Evolutionary conservation across 35 echinoderm and acorn worm species (phyloP).

Genomic region (Lytechinus variegatus): DNA sequence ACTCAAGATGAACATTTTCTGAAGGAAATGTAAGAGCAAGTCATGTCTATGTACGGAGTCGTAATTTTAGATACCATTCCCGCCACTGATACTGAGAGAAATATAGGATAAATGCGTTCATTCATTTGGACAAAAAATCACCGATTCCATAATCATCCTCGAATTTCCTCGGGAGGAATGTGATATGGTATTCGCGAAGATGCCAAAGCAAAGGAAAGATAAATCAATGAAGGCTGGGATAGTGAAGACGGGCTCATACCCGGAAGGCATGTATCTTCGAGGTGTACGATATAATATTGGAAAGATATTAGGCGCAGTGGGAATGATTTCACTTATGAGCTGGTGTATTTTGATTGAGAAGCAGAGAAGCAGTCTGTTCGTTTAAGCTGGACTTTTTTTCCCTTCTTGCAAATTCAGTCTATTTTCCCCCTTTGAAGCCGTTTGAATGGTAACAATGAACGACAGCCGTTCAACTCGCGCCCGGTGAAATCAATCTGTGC

Average conservation of each 20-base stretch:
- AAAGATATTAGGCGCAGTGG: constrained; percentile 3
- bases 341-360: not conserved
- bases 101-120: constrained; percentile 19
- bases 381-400: not conserved
- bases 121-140: constrained; percentile 22
- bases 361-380: not conserved
- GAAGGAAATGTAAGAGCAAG: not conserved
- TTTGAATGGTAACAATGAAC: constrained; percentile 23
- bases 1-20: not conserved
- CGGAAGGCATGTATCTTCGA: not conserved
- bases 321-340: constrained; percentile 18
- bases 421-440: not conserved
- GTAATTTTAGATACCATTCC: not conserved
- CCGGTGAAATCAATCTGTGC: constrained; percentile 22
- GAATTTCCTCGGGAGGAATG: not conserved
- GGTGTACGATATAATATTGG: not conserved
- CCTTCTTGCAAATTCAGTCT: not conserved
- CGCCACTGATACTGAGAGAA: not conserved
- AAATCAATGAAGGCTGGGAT: constrained; percentile 37
- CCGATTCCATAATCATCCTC: constrained; percentile 34
- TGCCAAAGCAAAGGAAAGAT: not conserved
- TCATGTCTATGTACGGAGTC: not conserved
- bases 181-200: constrained; percentile 32
- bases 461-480: constrained; percentile 27
- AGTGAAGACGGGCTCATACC: not conserved